Evolutionary conservation across 1,140 invertebrate species (phyloP), one percentile per base, ranked within the genome.

Genomic region (Diorhabda sublineata): DNA sequence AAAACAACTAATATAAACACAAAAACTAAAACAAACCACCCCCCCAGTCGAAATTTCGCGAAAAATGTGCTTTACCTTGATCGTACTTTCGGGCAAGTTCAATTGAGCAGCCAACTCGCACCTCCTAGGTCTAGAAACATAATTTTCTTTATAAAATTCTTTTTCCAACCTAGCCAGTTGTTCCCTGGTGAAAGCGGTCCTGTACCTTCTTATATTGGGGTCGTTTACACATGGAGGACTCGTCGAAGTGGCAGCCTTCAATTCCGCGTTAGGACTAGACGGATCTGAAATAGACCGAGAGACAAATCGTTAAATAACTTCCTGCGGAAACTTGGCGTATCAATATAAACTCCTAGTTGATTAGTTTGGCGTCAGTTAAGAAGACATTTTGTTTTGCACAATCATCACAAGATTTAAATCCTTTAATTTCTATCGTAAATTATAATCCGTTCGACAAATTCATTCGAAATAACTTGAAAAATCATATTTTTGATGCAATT

Each of bases 131-230:
- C 97, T 84, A 2, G 94, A 98, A 0, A 99, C 96, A 81, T 99
- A 99, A 82, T 98, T 99, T 83, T 99, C 98, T 76, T 95, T 92
- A 77, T 89, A 87, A 81, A 99, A 99, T 81, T 99, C 98, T 76
- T 97, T 96, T 82, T 99, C 98, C n/a, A 99, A 83, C 56, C 95
- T 85, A 0, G 86, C 87, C 26, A 99, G 83, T 81, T 99, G 98
- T 78, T 99, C 97, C 43, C 96, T 85, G 1, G 95, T 97, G 83
- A 99, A 99, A 0, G 98, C 98, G 0, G 98, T 99, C 42, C 98
- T 85, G 79, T 99, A 99, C 61, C 98, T 86, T 66, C 97, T 87
- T 65, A 95, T 90, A 66, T 88, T 89, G 11, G 88, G 87, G 74
- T 90, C 89, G 68, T 82, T 80, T 1, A 81, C 77, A 2, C 80